Conservation (phyloP, 2,888 invertebrate species). For the Gryllus longicercus region DNA sequence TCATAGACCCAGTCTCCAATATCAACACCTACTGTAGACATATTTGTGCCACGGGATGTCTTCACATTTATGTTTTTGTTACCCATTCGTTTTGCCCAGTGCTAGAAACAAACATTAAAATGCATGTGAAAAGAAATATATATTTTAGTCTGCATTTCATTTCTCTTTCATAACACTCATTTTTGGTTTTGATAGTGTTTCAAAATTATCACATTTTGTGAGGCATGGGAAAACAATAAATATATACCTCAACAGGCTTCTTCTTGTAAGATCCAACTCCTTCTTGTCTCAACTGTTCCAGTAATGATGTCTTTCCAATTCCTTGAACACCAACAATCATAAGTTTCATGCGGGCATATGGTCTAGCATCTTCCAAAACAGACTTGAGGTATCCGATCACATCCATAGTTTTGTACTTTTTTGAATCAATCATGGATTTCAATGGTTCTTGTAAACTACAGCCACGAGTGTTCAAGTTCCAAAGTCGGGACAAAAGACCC, state of each 20-base stretch:
- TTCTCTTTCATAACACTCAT: no score
- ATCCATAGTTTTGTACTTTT: constrained; percentile 93
- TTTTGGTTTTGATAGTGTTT: no score
- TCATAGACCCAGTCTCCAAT: constrained; percentile 94
- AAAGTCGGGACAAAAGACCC: constrained; percentile 88
- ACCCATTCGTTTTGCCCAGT: constrained; percentile 94
- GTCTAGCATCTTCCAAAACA: constrained; percentile 82
- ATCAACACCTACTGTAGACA: constrained; percentile 97
- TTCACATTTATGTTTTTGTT: constrained; percentile 77
- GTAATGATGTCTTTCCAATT: constrained; percentile 83
- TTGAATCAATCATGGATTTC: constrained; percentile 84
- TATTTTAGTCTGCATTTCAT: background rate
- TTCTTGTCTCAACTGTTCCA: constrained; percentile 84
- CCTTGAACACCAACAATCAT: constrained; percentile 91
- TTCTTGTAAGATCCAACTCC: constrained; percentile 70
- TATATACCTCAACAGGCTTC: constrained; percentile 61
- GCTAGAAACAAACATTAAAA: constrained; percentile 53
- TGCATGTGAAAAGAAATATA: background rate
- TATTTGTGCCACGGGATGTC: constrained; percentile 71
- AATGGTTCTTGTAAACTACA: constrained; percentile 86
- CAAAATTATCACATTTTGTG: no score
- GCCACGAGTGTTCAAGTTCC: constrained; percentile 91
- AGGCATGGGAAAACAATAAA: background rate
- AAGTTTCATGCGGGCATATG: constrained; percentile 91
- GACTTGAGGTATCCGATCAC: constrained; percentile 89